phyloP scores from a whole-genome alignment of 1,140 invertebrate species.

The Agrilus planipennis region DNA sequence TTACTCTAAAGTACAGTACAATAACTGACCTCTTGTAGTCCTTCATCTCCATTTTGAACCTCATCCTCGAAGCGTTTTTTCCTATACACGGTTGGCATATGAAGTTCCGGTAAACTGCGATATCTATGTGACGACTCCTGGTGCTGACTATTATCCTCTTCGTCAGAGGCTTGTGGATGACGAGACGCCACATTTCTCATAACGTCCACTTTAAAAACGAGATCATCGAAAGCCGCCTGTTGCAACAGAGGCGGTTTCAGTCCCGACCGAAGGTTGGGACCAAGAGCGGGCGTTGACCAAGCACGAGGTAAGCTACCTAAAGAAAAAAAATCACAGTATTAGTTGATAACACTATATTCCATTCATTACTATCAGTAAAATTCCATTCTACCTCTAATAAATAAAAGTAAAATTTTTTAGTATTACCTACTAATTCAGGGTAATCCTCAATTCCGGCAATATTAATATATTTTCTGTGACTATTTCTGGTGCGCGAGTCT shows the following conservation, averaged over 20 bases:
- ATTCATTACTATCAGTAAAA: neutral
- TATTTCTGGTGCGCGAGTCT: conserved; percentile 35
- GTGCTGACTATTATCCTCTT: conserved; percentile 46
- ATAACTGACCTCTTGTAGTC: conserved; percentile 24
- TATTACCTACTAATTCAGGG: conserved; percentile 41
- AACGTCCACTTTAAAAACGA: conserved; percentile 69
- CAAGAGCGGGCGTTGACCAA: conserved; percentile 35
- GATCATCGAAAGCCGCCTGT: conserved; percentile 75
- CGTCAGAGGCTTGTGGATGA: conserved; percentile 49
- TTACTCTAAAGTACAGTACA: too few relatives aligned
- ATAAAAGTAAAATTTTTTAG: neutral
- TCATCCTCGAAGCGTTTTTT: conserved; percentile 17
- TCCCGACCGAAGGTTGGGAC: conserved; percentile 36
- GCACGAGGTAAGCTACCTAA: conserved; percentile 29
- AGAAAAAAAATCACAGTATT: too few relatives aligned
- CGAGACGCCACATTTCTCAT: conserved; percentile 65
- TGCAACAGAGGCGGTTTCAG: conserved; percentile 60
- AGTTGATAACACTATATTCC: too few relatives aligned
- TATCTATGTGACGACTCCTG: conserved; percentile 38
- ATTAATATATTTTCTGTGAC: conserved; percentile 45
- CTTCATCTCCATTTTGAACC: conserved; percentile 21
- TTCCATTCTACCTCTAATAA: neutral
- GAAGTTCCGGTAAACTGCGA: conserved; percentile 27
- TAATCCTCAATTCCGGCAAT: conserved; percentile 57
- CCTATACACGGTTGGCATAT: conserved; percentile 11